A percentile compares a stretch with the other conserved stretches of the same genome.
phyloP scores from a whole-genome alignment of 2,797 vertebrate genomes.

The Microctenopoma lineatum region DNA sequence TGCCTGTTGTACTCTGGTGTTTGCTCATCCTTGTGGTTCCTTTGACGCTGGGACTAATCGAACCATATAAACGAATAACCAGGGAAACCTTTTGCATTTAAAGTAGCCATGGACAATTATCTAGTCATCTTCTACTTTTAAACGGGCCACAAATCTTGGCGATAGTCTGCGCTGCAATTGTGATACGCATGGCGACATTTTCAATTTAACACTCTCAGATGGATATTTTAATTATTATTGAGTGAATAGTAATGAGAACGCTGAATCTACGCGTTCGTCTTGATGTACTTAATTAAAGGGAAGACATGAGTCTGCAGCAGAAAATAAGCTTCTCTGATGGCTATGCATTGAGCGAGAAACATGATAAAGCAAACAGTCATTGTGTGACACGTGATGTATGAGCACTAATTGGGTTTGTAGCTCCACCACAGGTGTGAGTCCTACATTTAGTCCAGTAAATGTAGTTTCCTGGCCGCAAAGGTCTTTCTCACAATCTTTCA shows the following conservation, averaged over 20 bases:
- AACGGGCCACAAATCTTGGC: slow-evolving; percentile 35
- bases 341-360: slow-evolving; percentile 34
- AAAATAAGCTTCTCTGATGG: slow-evolving; percentile 36
- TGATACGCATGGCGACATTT: slow-evolving; percentile 72
- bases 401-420: background rate
- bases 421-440: slow-evolving; percentile 10
- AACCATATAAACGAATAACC: slow-evolving; percentile 40
- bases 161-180: slow-evolving; percentile 49
- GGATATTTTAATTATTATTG: slow-evolving; percentile 82
- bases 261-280: slow-evolving; percentile 58
- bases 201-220: slow-evolving; percentile 76
- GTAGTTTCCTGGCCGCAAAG: slow-evolving; percentile 8
- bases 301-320: slow-evolving; percentile 51
- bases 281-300: slow-evolving; percentile 71
- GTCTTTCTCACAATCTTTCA: slow-evolving; percentile 23
- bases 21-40: slow-evolving; percentile 37
- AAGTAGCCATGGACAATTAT: slow-evolving; percentile 18
- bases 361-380: slow-evolving; percentile 26
- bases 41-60: slow-evolving; percentile 28
- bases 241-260: slow-evolving; percentile 71
- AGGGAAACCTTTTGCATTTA: slow-evolving; percentile 20
- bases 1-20: slow-evolving; percentile 25
- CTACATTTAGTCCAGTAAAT: slow-evolving; percentile 20
- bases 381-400: slow-evolving; percentile 23
- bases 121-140: slow-evolving; percentile 34